A percentile compares a stretch with the other conserved stretches of the same genome.
Evolutionary conservation across 2,113 vertebrate genomes (phyloP).

Genomic region (Eretmochelys imbricata): DNA sequence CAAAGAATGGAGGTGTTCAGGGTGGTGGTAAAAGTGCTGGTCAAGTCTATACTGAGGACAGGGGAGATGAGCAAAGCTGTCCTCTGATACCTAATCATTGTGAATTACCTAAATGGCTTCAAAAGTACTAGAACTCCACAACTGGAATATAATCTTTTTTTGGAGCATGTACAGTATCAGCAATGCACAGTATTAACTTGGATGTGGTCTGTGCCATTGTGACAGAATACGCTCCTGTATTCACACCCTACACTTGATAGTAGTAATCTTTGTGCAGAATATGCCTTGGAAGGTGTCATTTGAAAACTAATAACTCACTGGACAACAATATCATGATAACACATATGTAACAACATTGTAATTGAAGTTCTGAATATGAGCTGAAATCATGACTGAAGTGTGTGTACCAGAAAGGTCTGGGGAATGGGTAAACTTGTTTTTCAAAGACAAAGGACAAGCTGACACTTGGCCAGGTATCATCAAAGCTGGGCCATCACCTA

Average conservation of each 20-base stretch:
- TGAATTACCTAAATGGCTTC: slow-evolving; percentile 34
- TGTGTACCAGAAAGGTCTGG: neutral
- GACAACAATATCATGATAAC: neutral
- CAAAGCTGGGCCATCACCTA: neutral
- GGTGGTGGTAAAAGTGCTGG: neutral
- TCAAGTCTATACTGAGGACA: neutral
- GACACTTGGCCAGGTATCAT: neutral
- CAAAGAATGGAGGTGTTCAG: neutral
- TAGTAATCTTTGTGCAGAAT: neutral
- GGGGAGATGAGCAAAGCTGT: neutral
- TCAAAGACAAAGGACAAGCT: neutral
- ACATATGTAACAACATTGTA: neutral
- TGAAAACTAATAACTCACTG: neutral
- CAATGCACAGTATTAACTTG: neutral
- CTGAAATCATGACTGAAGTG: neutral
- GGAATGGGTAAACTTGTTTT: neutral
- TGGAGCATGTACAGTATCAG: neutral
- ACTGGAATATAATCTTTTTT: neutral
- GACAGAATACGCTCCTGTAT: neutral
- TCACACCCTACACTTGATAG: neutral
- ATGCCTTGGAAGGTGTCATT: neutral
- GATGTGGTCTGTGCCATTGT: neutral
- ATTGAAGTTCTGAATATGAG: neutral
- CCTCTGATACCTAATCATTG: neutral
- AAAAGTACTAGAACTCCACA: neutral